A percentile compares a stretch with the other conserved stretches of the same genome.
Conservation (phyloP, 2,113 vertebrate species). For the Gymnarchus niloticus region DNA sequence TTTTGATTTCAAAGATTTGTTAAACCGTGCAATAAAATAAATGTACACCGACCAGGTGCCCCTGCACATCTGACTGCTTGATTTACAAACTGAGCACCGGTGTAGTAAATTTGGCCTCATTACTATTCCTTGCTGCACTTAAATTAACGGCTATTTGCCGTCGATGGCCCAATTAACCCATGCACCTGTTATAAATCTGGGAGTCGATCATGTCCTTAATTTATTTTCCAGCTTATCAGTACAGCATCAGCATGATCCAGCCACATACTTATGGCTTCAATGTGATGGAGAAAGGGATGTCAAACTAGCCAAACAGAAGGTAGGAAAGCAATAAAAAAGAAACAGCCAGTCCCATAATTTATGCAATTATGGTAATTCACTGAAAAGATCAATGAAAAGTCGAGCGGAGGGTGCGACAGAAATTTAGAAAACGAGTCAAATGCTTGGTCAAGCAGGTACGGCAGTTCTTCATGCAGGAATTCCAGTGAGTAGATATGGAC, state of each 20-base stretch:
- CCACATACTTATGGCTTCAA: not conserved
- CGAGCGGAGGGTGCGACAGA: constrained; percentile 44
- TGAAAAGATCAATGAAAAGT: constrained; percentile 38
- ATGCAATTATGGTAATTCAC: constrained; percentile 21
- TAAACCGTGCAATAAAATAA: too few species aligned
- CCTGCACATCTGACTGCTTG: not conserved
- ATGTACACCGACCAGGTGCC: not conserved
- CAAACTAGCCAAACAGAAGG: not conserved
- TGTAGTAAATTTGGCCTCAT: not conserved
- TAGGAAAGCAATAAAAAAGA: not conserved
- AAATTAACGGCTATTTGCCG: not conserved
- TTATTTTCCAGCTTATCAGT: not conserved
- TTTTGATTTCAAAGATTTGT: not conserved
- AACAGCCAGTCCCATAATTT: not conserved
- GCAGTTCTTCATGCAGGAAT: constrained; percentile 41
- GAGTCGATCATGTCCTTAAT: not conserved
- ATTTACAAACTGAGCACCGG: not conserved
- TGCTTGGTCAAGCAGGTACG: constrained; percentile 51
- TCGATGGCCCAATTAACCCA: not conserved
- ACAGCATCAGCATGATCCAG: not conserved
- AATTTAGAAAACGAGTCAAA: constrained; percentile 51
- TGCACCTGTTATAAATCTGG: not conserved
- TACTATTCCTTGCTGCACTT: not conserved
- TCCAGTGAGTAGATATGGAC: constrained; percentile 52
- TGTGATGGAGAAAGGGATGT: not conserved